Evolutionary conservation across 1,140 invertebrate species (phyloP), one percentile per base, ranked within the genome.

Genomic region (Diorhabda elongata): DNA sequence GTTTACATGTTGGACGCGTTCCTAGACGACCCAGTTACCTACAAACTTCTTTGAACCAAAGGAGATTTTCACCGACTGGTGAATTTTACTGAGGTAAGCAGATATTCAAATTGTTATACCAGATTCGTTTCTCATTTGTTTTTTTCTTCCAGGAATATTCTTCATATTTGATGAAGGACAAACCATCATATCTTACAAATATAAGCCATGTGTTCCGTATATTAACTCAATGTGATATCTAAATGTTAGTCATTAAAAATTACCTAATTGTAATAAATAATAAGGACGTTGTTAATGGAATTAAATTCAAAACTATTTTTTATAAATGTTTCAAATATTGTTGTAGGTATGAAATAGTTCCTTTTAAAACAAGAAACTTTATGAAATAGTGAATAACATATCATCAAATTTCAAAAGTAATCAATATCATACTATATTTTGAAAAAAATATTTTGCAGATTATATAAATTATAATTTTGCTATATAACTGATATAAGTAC

Each of bases 171-270:
- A 44, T 11, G n/a, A 42, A 62, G 42, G 11, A 8, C 43, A 44
- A 44, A 44, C 9, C 61, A 42, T 42, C 61, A 62, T 62, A 62
- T 62, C 61, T 62, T 6, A 11, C 42, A 9, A 62, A 62, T 62
- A 5, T 62, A 42, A 8, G 8, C 8, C 8, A 44, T 62, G 44
- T 62, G 61, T 62, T n/a, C 42, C 61, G 11, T 65, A 45, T 65
- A 65, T 65, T 65, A 65, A 47, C 64, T 65, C 41, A 58, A 57
- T 65, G 64, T 65, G 64, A 65, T 65, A 65, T 65, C 9, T 65
- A 57, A 42, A 65, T 58, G 42, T 65, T 65, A 65, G 64, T 65
- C 64, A 65, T 56, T 65, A 65, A 52, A 8, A 52, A 26, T 26
- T 52, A 52, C n/a, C 47, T 52, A 52, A 52, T 52, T 52, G 47